phyloP scores from a whole-genome alignment of 1,140 invertebrate species.

The Trinorchestia longiramus region DNA sequence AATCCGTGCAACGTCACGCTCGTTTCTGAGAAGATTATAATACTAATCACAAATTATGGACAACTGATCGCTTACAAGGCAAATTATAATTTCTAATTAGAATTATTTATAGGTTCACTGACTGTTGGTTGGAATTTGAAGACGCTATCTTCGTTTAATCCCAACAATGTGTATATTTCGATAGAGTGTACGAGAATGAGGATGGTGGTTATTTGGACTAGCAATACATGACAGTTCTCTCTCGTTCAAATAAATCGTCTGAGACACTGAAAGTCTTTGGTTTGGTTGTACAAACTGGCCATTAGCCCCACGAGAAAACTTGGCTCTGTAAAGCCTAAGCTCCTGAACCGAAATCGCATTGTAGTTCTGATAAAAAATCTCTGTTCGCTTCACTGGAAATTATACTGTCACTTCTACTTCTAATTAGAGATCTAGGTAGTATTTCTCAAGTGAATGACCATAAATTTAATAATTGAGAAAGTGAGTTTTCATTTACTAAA shows the following conservation, averaged over 20 bases:
- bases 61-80: background rate
- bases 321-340: background rate
- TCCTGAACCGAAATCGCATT: background rate
- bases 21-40: background rate
- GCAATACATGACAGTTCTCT: conserved; percentile 29
- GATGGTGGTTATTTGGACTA: background rate
- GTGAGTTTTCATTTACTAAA: background rate
- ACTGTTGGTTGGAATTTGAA: background rate
- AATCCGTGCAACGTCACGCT: conserved; percentile 19
- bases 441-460: background rate
- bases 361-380: background rate
- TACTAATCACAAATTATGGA: conserved; percentile 10
- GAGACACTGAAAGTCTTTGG: background rate
- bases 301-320: background rate
- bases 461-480: background rate
- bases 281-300: background rate
- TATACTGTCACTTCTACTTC: background rate
- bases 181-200: background rate
- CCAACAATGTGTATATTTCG: background rate
- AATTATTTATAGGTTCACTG: conserved; percentile 48
- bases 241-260: background rate
- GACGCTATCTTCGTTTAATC: conserved; percentile 41
- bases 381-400: background rate
- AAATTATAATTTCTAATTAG: conserved; percentile 40
- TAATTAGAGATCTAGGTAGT: background rate